Evolutionary conservation across 2,888 invertebrate genomes (phyloP).

Genomic region (Agrochola macilenta): DNA sequence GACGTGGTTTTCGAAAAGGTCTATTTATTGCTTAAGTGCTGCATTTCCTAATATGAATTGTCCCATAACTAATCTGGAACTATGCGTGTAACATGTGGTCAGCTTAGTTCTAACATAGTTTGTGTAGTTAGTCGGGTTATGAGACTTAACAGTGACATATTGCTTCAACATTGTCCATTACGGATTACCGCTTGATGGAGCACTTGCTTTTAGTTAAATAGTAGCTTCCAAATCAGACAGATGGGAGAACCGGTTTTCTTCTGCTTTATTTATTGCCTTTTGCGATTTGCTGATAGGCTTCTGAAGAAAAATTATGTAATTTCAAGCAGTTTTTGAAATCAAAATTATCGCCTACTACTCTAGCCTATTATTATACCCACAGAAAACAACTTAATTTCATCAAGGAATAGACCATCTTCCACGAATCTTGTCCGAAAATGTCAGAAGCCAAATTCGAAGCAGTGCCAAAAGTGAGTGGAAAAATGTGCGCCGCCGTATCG

Average conservation of each 20-base stretch:
- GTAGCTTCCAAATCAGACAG: background rate
- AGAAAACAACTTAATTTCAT: slow-evolving; percentile 2
- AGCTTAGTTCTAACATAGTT: background rate
- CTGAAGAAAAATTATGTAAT: background rate
- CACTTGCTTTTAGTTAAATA: slow-evolving; percentile 2
- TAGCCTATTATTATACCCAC: background rate
- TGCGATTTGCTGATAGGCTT: background rate
- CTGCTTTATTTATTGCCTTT: background rate
- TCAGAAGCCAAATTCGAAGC: slow-evolving; percentile 33
- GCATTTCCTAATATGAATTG: background rate
- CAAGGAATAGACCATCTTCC: slow-evolving; percentile 14
- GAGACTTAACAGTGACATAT: background rate
- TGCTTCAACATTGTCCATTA: background rate
- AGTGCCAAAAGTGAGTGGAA: slow-evolving; percentile 35
- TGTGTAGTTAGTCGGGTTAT: background rate
- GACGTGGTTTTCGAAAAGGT: background rate
- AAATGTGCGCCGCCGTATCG: slow-evolving; percentile 49
- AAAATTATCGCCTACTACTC: background rate
- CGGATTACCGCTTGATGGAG: background rate
- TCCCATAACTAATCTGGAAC: slow-evolving; percentile 4
- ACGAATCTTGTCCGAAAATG: slow-evolving; percentile 41
- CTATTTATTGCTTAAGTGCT: background rate
- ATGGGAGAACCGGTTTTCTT: background rate
- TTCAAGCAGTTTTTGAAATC: background rate
- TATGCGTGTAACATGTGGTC: slow-evolving; percentile 4